Conservation (phyloP, 2,797 vertebrate genomes). For the Acridotheres tristis region DNA sequence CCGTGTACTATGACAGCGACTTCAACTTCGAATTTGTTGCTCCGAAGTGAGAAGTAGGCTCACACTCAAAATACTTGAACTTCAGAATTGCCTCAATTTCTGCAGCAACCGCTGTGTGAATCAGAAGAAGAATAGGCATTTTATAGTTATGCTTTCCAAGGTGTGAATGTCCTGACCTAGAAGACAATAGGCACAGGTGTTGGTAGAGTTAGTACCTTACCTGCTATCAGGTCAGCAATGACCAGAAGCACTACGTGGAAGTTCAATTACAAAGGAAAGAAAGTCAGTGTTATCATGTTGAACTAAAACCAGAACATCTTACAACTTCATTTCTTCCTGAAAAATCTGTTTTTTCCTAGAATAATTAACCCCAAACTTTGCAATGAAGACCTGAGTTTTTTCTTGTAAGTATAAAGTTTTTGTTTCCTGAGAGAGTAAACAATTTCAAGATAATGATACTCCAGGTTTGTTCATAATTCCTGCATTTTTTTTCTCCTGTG, state of each 20-base stretch:
- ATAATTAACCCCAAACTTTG: neutral
- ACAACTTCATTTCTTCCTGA: neutral
- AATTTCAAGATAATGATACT: neutral
- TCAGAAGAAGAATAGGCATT: neutral
- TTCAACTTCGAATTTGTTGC: neutral
- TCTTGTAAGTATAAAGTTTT: neutral
- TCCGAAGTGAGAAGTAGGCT: neutral
- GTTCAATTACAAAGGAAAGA: neutral
- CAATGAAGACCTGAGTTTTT: neutral
- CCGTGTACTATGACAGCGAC: rapidly evolving
- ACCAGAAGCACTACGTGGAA: neutral
- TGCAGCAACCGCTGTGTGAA: neutral
- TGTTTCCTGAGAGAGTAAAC: neutral
- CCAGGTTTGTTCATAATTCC: neutral
- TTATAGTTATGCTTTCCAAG: neutral
- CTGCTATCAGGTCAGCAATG: neutral
- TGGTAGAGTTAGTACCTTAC: neutral
- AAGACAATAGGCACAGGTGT: neutral
- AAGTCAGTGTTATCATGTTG: neutral
- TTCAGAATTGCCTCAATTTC: neutral
- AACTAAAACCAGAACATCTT: neutral
- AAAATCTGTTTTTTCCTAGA: neutral
- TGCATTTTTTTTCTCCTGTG: neutral
- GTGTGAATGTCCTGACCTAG: neutral
- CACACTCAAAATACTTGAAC: neutral